A percentile compares a stretch with the other conserved stretches of the same genome.
Conservation (phyloP, 2,888 invertebrate species). For the Lysandra coridon region DNA sequence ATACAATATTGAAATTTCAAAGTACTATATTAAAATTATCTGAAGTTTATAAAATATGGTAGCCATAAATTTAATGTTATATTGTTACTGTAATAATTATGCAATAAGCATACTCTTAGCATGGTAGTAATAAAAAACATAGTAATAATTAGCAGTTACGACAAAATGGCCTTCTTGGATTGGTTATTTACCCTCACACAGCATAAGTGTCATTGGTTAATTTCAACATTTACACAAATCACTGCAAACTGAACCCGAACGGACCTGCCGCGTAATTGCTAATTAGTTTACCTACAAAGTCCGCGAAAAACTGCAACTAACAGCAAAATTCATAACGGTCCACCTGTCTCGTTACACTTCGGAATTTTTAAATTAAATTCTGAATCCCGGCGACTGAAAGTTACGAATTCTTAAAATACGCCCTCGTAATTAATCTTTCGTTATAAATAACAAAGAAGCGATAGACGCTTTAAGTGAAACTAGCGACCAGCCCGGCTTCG, state of each 20-base stretch:
- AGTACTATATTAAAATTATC: too few relatives aligned
- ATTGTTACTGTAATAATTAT: too few relatives aligned
- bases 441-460: constrained; percentile 68
- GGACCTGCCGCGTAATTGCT: constrained; percentile 47
- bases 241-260: constrained; percentile 37
- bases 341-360: constrained; percentile 78
- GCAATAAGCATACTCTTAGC: too few relatives aligned
- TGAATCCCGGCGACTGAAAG: constrained; percentile 68
- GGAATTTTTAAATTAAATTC: constrained; percentile 81
- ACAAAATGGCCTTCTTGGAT: too few relatives aligned
- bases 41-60: too few relatives aligned
- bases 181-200: too few relatives aligned
- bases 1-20: too few relatives aligned
- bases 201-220: too few relatives aligned
- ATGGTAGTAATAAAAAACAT: too few relatives aligned
- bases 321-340: constrained; percentile 75
- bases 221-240: not conserved
- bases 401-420: constrained; percentile 75
- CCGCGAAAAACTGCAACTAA: constrained; percentile 72
- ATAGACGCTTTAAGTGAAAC: constrained; percentile 26
- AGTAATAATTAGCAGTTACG: too few relatives aligned
- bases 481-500: not conserved
- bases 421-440: constrained; percentile 74
- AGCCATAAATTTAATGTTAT: too few relatives aligned
- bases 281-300: constrained; percentile 43